A percentile compares a stretch with the other conserved stretches of the same genome.
Conservation (phyloP, 2,113 vertebrate species). For the Saguinus imperator region DNA sequence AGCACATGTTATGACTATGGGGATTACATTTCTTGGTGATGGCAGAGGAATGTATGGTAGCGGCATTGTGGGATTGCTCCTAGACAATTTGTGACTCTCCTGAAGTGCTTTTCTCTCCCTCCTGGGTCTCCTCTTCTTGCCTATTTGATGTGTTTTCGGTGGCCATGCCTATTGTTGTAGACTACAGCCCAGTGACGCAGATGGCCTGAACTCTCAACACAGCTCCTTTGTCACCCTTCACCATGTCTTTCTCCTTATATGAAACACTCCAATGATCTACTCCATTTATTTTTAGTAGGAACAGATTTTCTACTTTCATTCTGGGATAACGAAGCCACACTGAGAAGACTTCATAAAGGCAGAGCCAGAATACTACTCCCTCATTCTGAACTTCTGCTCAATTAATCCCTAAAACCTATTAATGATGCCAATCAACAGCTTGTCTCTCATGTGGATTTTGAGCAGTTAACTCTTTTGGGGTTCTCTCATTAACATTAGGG, state of each 20-base stretch:
- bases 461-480: slow-evolving; percentile 26
- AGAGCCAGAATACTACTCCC: slow-evolving; percentile 2
- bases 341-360: neutral
- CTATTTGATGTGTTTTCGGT: neutral
- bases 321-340: neutral
- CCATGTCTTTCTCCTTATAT: neutral
- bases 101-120: neutral
- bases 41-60: neutral
- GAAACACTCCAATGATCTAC: neutral
- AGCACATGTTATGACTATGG: neutral
- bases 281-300: slow-evolving; percentile 58
- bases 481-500: neutral
- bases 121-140: neutral
- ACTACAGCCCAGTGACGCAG: neutral
- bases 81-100: neutral
- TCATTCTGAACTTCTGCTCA: slow-evolving; percentile 1
- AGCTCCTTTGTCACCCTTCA: neutral
- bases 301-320: slow-evolving; percentile 42
- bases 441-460: neutral
- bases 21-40: neutral
- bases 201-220: neutral
- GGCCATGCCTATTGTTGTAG: neutral
- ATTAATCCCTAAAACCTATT: slow-evolving; percentile 25
- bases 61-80: neutral
- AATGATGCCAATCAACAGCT: neutral